Evolutionary conservation across 2,888 invertebrate species (phyloP).

Genomic region (Thecophora atra): DNA sequence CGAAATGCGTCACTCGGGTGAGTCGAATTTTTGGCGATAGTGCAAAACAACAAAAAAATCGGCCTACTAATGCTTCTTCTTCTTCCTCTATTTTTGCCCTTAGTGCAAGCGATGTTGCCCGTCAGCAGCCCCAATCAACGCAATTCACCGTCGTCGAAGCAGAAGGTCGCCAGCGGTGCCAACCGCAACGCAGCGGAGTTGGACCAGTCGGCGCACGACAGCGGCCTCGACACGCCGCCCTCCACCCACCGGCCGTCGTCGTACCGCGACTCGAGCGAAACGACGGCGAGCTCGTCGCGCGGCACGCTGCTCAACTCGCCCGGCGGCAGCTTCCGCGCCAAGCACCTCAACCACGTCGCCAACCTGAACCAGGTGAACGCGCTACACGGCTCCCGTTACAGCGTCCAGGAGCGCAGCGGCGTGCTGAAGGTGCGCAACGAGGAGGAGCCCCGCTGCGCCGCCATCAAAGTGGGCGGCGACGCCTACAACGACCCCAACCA

Average conservation of each 20-base stretch:
- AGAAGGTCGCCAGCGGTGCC: background rate
- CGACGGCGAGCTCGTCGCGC: constrained; percentile 64
- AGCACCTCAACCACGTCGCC: constrained; percentile 58
- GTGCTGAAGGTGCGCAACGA: constrained; percentile 64
- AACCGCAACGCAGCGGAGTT: constrained; percentile 68
- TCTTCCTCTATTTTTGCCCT: constrained; percentile 41
- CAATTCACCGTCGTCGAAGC: constrained; percentile 6
- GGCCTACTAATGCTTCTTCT: background rate
- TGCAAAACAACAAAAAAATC: background rate
- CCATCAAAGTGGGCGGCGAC: constrained; percentile 59
- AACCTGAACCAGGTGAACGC: constrained; percentile 60
- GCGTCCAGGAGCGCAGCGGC: constrained; percentile 64
- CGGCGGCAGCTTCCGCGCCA: constrained; percentile 62
- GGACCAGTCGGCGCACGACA: constrained; percentile 69
- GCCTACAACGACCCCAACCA: constrained; percentile 64
- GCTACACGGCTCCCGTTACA: constrained; percentile 60
- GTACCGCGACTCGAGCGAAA: constrained; percentile 64
- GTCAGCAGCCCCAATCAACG: constrained; percentile 43
- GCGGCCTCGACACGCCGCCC: constrained; percentile 66
- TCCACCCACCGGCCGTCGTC: constrained; percentile 66
- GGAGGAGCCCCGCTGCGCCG: constrained; percentile 62
- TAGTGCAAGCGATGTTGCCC: constrained; percentile 67
- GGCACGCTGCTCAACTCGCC: constrained; percentile 63
- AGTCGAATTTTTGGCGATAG: constrained; percentile 36
- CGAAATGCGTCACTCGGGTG: constrained; percentile 65